Conservation (phyloP, 2,888 invertebrate genomes). For the Epinotia nisella region DNA sequence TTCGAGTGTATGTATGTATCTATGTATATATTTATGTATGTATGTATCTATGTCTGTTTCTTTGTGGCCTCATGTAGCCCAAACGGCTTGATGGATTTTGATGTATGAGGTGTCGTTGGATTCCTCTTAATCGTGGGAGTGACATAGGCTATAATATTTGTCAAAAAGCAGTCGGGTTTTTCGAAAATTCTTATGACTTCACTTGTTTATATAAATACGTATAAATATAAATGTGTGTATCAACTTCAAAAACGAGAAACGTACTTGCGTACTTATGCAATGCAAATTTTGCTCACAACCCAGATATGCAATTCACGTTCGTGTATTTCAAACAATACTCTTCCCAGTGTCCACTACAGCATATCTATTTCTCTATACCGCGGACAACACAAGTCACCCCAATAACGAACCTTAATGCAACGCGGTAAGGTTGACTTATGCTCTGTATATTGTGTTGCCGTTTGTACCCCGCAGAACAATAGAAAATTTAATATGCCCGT, state of each 20-base stretch:
- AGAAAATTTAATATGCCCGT: constrained; percentile 40
- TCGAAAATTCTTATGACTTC: too few relatives aligned
- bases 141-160: too few relatives aligned
- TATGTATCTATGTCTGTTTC: too few relatives aligned
- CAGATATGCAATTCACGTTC: constrained; percentile 8
- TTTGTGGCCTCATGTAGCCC: too few relatives aligned
- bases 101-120: too few relatives aligned
- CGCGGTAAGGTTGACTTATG: not conserved
- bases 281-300: not conserved
- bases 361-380: constrained; percentile 10
- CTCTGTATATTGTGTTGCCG: not conserved
- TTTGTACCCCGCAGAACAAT: constrained; percentile 22
- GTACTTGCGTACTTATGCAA: not conserved
- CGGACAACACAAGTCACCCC: not conserved
- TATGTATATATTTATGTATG: too few relatives aligned
- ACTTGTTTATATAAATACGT: too few relatives aligned
- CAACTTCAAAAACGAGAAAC: not conserved
- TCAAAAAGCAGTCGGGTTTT: too few relatives aligned
- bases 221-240: not conserved
- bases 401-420: not conserved
- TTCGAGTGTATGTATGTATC: too few relatives aligned
- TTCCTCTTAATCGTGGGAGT: too few relatives aligned
- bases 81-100: too few relatives aligned
- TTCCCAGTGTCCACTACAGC: constrained; percentile 7
- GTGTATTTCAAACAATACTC: constrained; percentile 8